A percentile compares a stretch with the other conserved stretches of the same genome.
These are phyloP conservation scores for Perognathus longimembris DNA, from an alignment of 2,113 vertebrate genomes.

Conservation along the genomic window DNA sequence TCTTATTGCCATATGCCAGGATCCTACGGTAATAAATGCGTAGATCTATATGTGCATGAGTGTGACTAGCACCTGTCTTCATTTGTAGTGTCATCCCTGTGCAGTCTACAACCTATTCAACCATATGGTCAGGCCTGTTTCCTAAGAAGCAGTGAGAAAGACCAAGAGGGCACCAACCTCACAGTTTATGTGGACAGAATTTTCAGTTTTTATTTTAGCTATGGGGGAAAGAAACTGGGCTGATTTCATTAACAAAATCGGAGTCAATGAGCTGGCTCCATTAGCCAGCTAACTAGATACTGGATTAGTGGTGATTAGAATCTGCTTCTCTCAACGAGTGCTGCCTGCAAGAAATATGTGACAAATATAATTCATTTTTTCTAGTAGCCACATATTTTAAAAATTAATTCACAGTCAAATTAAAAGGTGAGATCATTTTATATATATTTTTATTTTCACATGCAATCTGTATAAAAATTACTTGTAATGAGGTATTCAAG, in stretches of 20 bases:
- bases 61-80: background rate
- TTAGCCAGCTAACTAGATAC: background rate
- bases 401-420: slow-evolving; percentile 6
- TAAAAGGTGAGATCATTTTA: background rate
- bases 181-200: background rate
- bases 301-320: background rate
- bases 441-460: background rate
- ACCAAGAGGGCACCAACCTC: background rate
- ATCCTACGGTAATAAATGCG: background rate
- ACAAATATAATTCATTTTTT: background rate
- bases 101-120: background rate
- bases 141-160: background rate
- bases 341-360: background rate
- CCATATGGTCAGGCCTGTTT: background rate
- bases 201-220: background rate
- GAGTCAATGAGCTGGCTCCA: background rate
- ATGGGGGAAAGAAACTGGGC: background rate
- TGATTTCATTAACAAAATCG: background rate
- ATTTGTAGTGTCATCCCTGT: background rate
- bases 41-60: background rate
- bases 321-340: background rate
- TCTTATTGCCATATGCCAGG: background rate
- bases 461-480: background rate
- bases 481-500: background rate
- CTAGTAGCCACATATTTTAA: background rate